phyloP scores from a whole-genome alignment of 2,888 invertebrate genomes.

The Aporophyla nigra region DNA sequence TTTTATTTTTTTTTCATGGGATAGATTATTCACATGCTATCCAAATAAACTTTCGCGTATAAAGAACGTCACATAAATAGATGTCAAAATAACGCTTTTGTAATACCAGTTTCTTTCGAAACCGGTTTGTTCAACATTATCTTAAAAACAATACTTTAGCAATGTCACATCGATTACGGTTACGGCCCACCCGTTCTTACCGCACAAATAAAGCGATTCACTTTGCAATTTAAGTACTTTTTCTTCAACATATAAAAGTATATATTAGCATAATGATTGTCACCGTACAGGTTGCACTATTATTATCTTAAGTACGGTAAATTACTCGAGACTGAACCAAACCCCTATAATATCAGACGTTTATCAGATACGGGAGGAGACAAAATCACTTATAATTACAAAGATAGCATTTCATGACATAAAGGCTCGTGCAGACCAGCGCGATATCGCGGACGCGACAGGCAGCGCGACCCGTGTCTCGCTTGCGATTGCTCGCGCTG shows the following conservation, averaged over 20 bases:
- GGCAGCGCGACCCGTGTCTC: no score
- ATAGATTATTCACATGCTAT: background rate
- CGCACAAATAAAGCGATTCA: conserved; percentile 46
- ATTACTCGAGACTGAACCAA: conserved; percentile 42
- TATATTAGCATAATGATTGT: conserved; percentile 49
- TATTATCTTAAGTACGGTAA: conserved; percentile 52
- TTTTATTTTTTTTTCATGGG: no score
- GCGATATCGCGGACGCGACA: no score
- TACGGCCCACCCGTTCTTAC: background rate
- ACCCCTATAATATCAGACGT: conserved; percentile 30
- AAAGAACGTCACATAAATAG: conserved; percentile 37
- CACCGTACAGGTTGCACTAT: conserved; percentile 41
- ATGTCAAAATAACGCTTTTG: conserved; percentile 13
- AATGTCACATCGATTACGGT: conserved; percentile 29
- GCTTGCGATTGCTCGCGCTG: no score
- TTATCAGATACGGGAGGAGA: conserved; percentile 26
- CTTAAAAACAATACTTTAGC: conserved; percentile 39
- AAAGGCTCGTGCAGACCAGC: no score
- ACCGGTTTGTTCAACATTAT: conserved; percentile 31
- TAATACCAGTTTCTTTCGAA: conserved; percentile 37
- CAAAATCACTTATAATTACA: conserved; percentile 34
- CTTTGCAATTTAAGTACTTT: conserved; percentile 18
- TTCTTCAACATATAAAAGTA: conserved; percentile 20
- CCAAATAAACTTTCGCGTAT: conserved; percentile 14
- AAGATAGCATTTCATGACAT: conserved; percentile 14